Evolutionary conservation across 2,888 invertebrate species (phyloP), one percentile per base, ranked within the genome.

Genomic region (Tetropium fuscum): DNA sequence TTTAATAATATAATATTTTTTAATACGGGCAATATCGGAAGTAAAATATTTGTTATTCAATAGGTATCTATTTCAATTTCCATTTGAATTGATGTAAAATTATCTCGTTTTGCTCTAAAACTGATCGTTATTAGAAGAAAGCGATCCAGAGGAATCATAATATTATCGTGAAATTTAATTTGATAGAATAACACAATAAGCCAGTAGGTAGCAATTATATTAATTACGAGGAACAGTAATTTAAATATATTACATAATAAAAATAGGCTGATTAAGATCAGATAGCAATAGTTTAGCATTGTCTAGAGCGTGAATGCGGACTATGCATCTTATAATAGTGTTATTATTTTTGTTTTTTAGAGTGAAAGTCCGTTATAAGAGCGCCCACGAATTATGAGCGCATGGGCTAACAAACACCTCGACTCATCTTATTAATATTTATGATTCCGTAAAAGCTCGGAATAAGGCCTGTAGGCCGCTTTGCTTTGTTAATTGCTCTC

Each of bases 401-500:
- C 32, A 27, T 40, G 40, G 41, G 3, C 19, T 13, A 36, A 48
- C 48, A 36, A 48, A 48, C 25, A 43, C 20, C 53, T 32, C 19
- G 60, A n/a, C 57, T 61, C 66, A 64, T 64, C 63, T 68, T 60
- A 70, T 71, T 64, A 70, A 71, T 71, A 71, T 71, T 71, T 69
- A 71, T 71, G 66, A 69, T 65, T 70, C 64, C 61, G 62, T 66
- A 64, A 67, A 69, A 64, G 57, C 60, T 63, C 60, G 63, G n/a
- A 53, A 41, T 25, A n/a, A 41, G 41, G 41, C 41, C 32, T 32
- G 53, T 53, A 67, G 63, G 45, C 59, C 69, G 65, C 66, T 70
- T 69, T 70, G 69, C 65, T 68, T 68, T 65, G 69, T 70, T 69
- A 70, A 72, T 72, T 68, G 66, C 38, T 60, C 63, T 56, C 60